Conservation (phyloP, 1,140 invertebrate genomes). For the Contarinia nasturtii region DNA sequence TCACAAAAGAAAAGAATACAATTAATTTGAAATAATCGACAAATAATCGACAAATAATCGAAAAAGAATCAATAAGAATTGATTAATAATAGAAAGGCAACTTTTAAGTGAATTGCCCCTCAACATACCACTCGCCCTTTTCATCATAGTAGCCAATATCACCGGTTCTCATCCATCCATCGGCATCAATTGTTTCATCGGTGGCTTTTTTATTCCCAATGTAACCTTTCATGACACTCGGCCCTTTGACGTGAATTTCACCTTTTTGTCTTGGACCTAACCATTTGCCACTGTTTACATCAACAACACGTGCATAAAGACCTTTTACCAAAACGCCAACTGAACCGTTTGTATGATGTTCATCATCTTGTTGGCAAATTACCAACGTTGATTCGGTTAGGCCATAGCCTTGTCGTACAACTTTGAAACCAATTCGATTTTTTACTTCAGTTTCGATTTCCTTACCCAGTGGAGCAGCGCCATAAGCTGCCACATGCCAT, state of each 20-base stretch:
- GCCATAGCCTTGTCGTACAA: conserved; percentile 29
- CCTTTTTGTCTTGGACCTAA: conserved; percentile 26
- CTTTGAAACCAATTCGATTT: conserved; percentile 21
- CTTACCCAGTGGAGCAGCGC: conserved; percentile 27
- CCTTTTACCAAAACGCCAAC: conserved; percentile 1
- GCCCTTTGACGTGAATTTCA: conserved; percentile 47
- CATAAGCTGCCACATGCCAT: conserved; percentile 20
- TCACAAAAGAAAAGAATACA: too few relatives aligned
- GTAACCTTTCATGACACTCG: conserved; percentile 55
- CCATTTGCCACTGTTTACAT: conserved; percentile 29
- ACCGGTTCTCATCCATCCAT: conserved; percentile 43
- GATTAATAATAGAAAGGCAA: too few relatives aligned
- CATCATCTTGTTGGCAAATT: conserved; percentile 8
- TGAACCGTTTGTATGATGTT: conserved; percentile 12
- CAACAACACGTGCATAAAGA: conserved; percentile 7
- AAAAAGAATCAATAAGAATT: too few relatives aligned
- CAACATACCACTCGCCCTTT: conserved; percentile 39
- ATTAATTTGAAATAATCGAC: too few relatives aligned
- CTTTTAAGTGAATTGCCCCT: too few relatives aligned
- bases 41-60: too few relatives aligned
- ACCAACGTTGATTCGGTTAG: conserved; percentile 29
- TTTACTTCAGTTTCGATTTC: conserved; percentile 25
- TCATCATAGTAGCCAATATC: conserved; percentile 52
- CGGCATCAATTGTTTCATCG: conserved; percentile 38
- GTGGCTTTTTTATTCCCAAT: conserved; percentile 59